Conservation (phyloP, 2,888 invertebrate genomes). For the Salticus scenicus region DNA sequence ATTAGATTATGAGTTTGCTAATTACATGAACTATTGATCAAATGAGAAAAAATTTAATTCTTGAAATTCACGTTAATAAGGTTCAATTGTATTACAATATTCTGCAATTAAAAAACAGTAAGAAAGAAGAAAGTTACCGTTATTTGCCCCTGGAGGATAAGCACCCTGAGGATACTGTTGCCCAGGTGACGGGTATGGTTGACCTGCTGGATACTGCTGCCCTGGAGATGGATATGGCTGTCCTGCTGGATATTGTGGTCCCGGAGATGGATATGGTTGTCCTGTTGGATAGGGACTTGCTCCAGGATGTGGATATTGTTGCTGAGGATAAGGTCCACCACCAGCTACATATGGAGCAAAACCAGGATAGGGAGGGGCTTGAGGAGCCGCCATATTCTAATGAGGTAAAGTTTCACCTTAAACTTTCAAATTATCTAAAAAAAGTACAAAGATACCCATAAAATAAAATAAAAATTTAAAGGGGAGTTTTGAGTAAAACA, state of each 20-base stretch:
- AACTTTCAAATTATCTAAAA: too few species aligned
- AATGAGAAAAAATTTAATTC: too few species aligned
- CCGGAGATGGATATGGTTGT: constrained; percentile 19
- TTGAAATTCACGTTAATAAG: too few species aligned
- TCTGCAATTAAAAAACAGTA: neutral
- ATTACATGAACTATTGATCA: neutral
- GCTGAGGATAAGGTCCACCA: constrained; percentile 30
- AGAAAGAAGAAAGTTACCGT: neutral
- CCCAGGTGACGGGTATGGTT: neutral
- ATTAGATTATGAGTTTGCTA: too few species aligned
- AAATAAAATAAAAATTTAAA: too few species aligned
- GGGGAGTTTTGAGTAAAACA: too few species aligned
- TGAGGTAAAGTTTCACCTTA: too few species aligned
- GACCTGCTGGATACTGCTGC: constrained; percentile 2
- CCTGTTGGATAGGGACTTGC: neutral
- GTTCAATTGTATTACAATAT: too few species aligned
- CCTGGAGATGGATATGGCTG: constrained; percentile 1
- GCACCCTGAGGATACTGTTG: constrained; percentile 21
- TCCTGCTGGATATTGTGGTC: constrained; percentile 12
- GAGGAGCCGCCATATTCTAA: constrained; percentile 34
- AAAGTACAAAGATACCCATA: too few species aligned
- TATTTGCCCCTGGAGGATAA: constrained; percentile 7
- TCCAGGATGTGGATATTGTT: constrained; percentile 8
- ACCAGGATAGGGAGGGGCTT: constrained; percentile 49
- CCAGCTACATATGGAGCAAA: constrained; percentile 40